Base-by-base conservation (phyloP, 2,113 vertebrate species). In the Seriola dumerili region DNA sequence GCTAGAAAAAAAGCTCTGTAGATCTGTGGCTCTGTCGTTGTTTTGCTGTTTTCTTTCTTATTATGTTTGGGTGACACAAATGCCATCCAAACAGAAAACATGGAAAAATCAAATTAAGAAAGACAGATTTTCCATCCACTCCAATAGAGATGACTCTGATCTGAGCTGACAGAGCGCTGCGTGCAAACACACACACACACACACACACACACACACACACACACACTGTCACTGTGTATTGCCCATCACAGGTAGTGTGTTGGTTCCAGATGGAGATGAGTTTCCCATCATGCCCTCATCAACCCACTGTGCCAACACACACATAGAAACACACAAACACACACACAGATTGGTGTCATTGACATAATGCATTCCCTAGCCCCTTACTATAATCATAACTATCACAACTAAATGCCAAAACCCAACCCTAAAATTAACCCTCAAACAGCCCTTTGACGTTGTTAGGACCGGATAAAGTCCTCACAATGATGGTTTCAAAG, bases 181-280 rank as follows among this genome's bases (percentile, higher is more conserved):
- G n/a, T n/a, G 65, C 62, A 75, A 68, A 71, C 82, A 75, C 76
- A 71, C 82, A 71, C 52, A 72, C 21, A 4, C 71, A 70, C 48
- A 70, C 72, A 48, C 50, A 66, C 62, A 38, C 34, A 57, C 55
- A 42, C 50, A 57, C 46, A 57, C 70, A 71, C 69, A 64, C 38
- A 63, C 68, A 62, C 71, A 36, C 71, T n/a, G n/a, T 8, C 70
- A 1, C 48, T 4, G 1, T n/a, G 25, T 40, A 32, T 32, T 65
- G 19, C 32, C 40, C 9, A 2, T 73, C 64, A 72, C 71, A 87
- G 80, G 72, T 77, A 82, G 83, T n/a, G 4, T 77, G 78, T 72
- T 79, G 23, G 17, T 76, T 89, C 87, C 90, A 93, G 87, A 93
- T 87, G 90, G 87, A 91, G 63, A 67, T 72, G 78, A 81, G 81